Evolutionary conservation across 2,113 vertebrate genomes (phyloP).

Genomic region (Genyomyrus donnyi): DNA sequence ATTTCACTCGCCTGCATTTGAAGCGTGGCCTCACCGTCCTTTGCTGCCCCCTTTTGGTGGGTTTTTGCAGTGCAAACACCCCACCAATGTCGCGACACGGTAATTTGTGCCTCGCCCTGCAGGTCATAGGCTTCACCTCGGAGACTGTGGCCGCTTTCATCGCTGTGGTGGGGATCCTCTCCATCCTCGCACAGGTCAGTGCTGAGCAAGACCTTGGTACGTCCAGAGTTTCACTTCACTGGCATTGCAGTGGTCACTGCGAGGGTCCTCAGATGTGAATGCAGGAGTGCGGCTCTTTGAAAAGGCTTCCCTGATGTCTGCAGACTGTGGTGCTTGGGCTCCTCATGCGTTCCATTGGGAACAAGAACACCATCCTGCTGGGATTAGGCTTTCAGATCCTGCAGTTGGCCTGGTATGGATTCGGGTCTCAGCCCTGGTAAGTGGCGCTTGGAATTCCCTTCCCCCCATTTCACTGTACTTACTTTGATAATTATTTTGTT

Average conservation of each 20-base stretch:
- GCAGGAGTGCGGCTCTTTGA: neutral
- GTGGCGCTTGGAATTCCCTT: conserved; percentile 28
- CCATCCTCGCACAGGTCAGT: conserved; percentile 82
- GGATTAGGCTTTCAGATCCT: conserved; percentile 86
- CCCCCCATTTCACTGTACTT: neutral
- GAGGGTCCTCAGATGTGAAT: neutral
- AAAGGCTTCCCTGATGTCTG: conserved; percentile 22
- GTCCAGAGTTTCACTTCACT: neutral
- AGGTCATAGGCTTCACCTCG: conserved; percentile 80
- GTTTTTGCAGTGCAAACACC: neutral
- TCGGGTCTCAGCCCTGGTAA: conserved; percentile 87
- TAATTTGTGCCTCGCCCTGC: conserved; percentile 22
- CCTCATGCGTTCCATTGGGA: conserved; percentile 84
- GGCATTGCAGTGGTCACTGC: neutral
- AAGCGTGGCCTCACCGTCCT: neutral
- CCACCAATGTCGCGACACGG: no score
- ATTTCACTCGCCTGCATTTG: neutral
- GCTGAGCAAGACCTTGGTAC: neutral
- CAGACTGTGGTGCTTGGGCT: conserved; percentile 81
- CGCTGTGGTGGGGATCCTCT: conserved; percentile 81
- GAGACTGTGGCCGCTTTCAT: conserved; percentile 85
- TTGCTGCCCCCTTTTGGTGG: neutral
- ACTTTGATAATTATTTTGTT: neutral
- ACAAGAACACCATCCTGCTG: conserved; percentile 85
- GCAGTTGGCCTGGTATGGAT: conserved; percentile 86